Base-by-base conservation (phyloP, 2,888 invertebrate genomes). In the Megalurothrips usitatus region DNA sequence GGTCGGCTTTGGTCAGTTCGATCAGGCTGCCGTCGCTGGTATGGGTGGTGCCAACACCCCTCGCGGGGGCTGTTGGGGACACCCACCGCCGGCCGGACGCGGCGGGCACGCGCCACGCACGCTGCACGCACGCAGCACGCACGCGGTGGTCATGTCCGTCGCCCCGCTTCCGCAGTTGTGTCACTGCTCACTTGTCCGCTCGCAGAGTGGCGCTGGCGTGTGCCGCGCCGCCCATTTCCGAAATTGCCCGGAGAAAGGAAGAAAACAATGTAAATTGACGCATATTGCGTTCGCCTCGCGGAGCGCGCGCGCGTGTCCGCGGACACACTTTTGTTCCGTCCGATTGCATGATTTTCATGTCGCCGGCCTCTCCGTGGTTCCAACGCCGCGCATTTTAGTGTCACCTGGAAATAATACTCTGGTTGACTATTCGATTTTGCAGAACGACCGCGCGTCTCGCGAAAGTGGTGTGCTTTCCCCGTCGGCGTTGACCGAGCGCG, bases 141-240 rank as follows among this genome's bases (percentile, higher is more conserved):
- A 58, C 14, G 17, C 52, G 52, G 52, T 58, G 58, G 58, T 58
- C 58, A 58, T 17, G 58, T 17, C 58, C 14, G 2, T 43, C n/a
- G n/a, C n/a, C 58, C 58, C 19, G 58, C 58, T 58, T 58, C 58
- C 58, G 58, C 58, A 17, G 58, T 58, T 58, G 58, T 58, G 58
- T 58, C 58, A 58, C 58, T 19, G 58, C 58, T 6, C 6, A 43
- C 3, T 6, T 43, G 34, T 43, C 3, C 34, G 34, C n/a, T n/a
- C 34, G 34, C 34, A 43, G n/a, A 43, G 34, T 43, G 34, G 34
- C n/a, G n/a, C 2, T 43, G 34, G 34, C 34, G 34, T 43, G 34
- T 43, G 6, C 6, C 34, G 34, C 34, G 34, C 34, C 3, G 34
- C n/a, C 34, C 6, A 6, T 43, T 43, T 43, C 6, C 3, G 6